Percentiles rank a stretch among this genome's conserved stretches.
Conservation (phyloP, 2,113 vertebrate genomes). For the Phrynosoma platyrhinos region DNA sequence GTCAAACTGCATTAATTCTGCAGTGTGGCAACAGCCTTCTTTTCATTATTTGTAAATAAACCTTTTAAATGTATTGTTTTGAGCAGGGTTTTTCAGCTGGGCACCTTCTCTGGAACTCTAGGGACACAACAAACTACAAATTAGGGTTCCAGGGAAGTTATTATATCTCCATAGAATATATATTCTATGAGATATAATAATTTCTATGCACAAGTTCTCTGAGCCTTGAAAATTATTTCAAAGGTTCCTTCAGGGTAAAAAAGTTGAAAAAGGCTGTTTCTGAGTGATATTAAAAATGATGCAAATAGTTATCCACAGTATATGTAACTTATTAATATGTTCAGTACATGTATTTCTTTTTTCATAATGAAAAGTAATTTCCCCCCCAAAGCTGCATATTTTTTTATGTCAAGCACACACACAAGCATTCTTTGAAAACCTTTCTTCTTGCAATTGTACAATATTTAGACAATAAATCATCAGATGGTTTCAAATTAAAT, state of each 20-base stretch:
- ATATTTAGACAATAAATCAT: slow-evolving; percentile 79
- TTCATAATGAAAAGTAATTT: slow-evolving; percentile 66
- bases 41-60: background rate
- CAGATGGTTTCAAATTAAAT: slow-evolving; percentile 77
- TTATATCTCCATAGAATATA: too few species aligned
- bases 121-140: too few species aligned
- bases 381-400: slow-evolving; percentile 54
- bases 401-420: slow-evolving; percentile 37
- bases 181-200: too few species aligned
- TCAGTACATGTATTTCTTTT: slow-evolving; percentile 61
- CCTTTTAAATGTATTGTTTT: slow-evolving; percentile 26
- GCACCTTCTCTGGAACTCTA: too few species aligned
- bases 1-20: too few species aligned
- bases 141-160: too few species aligned
- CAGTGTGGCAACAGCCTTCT: background rate
- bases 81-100: too few species aligned
- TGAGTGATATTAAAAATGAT: slow-evolving; percentile 51
- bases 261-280: too few species aligned
- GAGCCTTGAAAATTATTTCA: too few species aligned
- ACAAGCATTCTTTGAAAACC: slow-evolving; percentile 65
- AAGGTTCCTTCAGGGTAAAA: too few species aligned
- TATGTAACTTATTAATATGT: slow-evolving; percentile 69
- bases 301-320: slow-evolving; percentile 51
- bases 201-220: too few species aligned
- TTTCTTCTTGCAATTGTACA: slow-evolving; percentile 70